Evolutionary conservation across 2,113 vertebrate species (phyloP).

Genomic region (Theristicus caerulescens): DNA sequence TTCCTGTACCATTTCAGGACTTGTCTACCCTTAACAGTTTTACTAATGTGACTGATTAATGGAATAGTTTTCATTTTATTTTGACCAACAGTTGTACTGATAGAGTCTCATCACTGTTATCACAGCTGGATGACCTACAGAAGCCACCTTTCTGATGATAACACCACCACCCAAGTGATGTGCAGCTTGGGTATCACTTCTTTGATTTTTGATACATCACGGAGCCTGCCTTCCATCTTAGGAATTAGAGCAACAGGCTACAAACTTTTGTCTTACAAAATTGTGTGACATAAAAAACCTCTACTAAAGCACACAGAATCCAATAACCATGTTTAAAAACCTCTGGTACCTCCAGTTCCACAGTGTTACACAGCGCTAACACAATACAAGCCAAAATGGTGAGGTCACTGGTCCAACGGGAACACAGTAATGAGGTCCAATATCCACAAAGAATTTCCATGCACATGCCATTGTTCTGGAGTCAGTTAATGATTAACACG

Average conservation of each 20-base stretch:
- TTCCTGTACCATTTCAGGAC: neutral
- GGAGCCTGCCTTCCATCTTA: neutral
- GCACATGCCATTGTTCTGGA: neutral
- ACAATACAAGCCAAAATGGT: neutral
- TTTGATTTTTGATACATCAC: neutral
- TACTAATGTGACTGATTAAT: neutral
- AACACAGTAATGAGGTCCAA: neutral
- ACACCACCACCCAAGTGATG: too few relatives aligned
- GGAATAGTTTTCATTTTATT: neutral
- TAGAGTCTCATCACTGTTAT: neutral
- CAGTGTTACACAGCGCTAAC: neutral
- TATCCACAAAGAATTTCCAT: neutral
- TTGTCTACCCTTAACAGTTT: neutral
- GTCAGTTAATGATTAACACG: neutral
- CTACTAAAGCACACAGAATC: neutral
- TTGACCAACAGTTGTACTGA: neutral
- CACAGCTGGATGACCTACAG: neutral
- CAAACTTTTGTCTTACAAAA: neutral
- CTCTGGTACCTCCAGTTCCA: neutral
- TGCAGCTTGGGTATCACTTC: neutral
- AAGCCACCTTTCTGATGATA: neutral
- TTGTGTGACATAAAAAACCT: neutral
- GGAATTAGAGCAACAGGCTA: neutral
- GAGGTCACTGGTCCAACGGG: neutral
- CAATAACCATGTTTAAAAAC: neutral